These are phyloP conservation scores for Bombus impatiens DNA, from an alignment of 1,140 invertebrate species.

Conservation along the genomic window DNA sequence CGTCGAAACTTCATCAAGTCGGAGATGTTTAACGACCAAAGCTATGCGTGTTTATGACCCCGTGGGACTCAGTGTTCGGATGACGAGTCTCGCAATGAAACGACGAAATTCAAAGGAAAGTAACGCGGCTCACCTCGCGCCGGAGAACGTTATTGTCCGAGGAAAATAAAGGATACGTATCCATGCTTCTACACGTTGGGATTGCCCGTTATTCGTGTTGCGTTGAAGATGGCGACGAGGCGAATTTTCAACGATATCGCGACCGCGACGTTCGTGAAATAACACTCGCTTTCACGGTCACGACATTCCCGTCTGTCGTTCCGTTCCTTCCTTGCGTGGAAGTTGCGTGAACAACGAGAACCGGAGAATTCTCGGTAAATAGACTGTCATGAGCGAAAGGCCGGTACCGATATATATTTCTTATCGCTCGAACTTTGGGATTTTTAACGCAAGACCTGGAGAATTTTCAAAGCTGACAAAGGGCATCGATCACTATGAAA, in stretches of 20 bases:
- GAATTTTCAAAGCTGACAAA: constrained; percentile 33
- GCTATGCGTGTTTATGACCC: neutral
- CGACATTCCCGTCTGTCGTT: constrained; percentile 36
- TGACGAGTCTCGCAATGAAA: neutral
- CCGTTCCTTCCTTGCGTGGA: neutral
- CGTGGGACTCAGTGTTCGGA: neutral
- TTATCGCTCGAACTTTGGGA: constrained; percentile 1
- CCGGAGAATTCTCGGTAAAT: constrained; percentile 36
- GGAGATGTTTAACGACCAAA: neutral
- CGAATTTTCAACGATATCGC: constrained; percentile 39
- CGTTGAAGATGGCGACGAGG: neutral
- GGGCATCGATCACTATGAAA: constrained; percentile 23
- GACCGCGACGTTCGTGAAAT: constrained; percentile 13
- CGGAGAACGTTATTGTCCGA: constrained; percentile 27
- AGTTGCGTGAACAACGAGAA: constrained; percentile 22
- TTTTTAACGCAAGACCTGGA: neutral
- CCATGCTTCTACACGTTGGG: neutral
- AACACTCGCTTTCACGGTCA: neutral
- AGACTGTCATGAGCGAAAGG: constrained; percentile 19
- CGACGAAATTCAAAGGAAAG: neutral
- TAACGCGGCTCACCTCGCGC: constrained; percentile 17
- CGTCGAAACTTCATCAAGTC: neutral
- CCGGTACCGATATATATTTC: constrained; percentile 18
- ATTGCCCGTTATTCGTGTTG: constrained; percentile 11
- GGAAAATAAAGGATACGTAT: neutral